Percentiles rank a stretch among this genome's conserved stretches.
phyloP scores from a whole-genome alignment of 2,113 vertebrate species.

The Rhynchomys soricoides region DNA sequence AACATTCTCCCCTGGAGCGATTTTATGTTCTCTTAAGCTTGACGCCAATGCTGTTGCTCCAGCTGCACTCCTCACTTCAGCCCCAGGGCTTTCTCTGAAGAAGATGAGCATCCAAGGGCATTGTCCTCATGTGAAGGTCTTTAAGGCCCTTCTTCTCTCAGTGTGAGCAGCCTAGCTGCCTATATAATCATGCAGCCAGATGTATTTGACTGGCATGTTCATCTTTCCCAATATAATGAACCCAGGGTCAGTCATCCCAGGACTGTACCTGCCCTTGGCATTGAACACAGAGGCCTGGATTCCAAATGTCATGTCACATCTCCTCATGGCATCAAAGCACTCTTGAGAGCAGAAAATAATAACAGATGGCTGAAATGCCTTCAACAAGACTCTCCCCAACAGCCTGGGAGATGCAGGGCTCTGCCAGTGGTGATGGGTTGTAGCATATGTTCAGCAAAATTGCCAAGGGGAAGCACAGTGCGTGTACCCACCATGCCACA shows the following conservation, averaged over 20 bases:
- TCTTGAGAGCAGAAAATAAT: slow-evolving; percentile 67
- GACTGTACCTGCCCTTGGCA: slow-evolving; percentile 65
- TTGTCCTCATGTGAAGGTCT: not conserved
- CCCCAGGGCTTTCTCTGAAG: not conserved
- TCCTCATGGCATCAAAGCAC: slow-evolving; percentile 65
- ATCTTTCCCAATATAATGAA: not conserved
- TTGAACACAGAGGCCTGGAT: slow-evolving; percentile 16
- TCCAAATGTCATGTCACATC: slow-evolving; percentile 76
- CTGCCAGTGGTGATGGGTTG: slow-evolving; percentile 33
- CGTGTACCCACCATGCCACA: not conserved
- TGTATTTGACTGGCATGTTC: slow-evolving; percentile 58
- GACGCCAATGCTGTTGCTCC: not conserved
- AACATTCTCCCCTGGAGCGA: not conserved
- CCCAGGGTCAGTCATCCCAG: slow-evolving; percentile 10
- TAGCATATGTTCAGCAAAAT: slow-evolving; percentile 72
- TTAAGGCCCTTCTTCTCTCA: not conserved
- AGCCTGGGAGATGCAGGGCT: slow-evolving; percentile 37
- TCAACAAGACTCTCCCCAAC: slow-evolving; percentile 59
- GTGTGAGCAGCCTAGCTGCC: not conserved
- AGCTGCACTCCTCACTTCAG: not conserved
- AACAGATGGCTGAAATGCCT: slow-evolving; percentile 77
- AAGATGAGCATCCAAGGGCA: not conserved
- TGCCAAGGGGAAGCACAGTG: slow-evolving; percentile 56
- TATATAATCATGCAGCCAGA: not conserved
- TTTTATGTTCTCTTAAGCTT: not conserved